These are phyloP conservation scores for Tiliqua scincoides DNA, from an alignment of 2,113 vertebrate genomes.

Conservation along the genomic window DNA sequence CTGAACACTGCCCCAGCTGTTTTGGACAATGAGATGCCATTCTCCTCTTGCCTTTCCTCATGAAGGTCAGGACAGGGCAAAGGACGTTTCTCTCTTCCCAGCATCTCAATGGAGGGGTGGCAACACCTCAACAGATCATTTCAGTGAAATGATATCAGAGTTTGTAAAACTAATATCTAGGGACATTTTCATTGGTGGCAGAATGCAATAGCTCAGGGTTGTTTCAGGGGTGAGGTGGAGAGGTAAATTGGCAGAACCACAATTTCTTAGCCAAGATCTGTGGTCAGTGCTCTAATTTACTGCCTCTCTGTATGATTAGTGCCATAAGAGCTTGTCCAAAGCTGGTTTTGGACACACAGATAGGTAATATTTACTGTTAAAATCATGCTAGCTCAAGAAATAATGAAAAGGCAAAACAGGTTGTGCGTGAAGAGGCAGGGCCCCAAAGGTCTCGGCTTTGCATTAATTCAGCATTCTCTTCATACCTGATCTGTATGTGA, in stretches of 20 bases:
- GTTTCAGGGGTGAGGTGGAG: neutral
- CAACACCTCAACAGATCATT: neutral
- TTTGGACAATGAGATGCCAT: too few relatives aligned
- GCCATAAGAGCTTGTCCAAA: neutral
- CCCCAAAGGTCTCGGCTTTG: slow-evolving; percentile 49
- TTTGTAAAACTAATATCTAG: neutral
- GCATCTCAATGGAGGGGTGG: too few relatives aligned
- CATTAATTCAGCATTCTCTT: slow-evolving; percentile 47
- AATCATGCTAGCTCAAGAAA: neutral
- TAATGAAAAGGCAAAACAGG: neutral
- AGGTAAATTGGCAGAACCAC: neutral
- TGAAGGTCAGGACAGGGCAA: too few relatives aligned
- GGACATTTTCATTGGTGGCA: neutral
- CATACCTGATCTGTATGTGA: slow-evolving; percentile 69
- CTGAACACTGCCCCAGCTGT: too few relatives aligned
- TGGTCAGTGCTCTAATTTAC: neutral
- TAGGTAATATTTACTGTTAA: neutral
- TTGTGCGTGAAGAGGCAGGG: neutral
- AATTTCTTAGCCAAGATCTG: neutral
- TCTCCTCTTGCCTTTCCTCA: too few relatives aligned
- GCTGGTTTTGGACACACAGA: neutral
- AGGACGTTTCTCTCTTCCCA: too few relatives aligned
- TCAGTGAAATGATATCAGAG: neutral
- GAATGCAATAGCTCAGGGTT: neutral
- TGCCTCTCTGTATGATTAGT: too few relatives aligned